phyloP scores from a whole-genome alignment of 2,888 invertebrate genomes.

The Alviniconcha strummeri region DNA sequence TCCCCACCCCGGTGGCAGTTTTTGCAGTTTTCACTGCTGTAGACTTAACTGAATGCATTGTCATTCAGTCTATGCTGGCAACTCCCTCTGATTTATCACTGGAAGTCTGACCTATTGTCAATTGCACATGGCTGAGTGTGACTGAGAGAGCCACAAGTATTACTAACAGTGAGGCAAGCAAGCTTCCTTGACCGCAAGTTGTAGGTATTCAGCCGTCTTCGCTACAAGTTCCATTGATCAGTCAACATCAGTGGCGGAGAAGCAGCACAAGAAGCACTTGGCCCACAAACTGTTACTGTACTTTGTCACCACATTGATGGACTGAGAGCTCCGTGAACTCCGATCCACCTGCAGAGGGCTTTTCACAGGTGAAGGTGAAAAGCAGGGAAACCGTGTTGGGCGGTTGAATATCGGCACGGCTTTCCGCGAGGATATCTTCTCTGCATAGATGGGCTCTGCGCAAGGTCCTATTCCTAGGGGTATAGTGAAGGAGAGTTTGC shows the following conservation, averaged over 20 bases:
- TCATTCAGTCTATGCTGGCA: no score
- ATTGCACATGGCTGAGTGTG: no score
- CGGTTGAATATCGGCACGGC: conserved; percentile 61
- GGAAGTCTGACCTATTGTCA: no score
- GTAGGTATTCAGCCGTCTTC: no score
- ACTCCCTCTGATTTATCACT: no score
- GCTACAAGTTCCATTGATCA: neutral
- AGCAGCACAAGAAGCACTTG: conserved; percentile 40
- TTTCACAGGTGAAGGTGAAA: conserved; percentile 44
- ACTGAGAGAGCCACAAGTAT: no score
- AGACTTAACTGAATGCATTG: no score
- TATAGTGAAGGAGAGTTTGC: conserved; percentile 56
- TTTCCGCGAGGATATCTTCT: conserved; percentile 43
- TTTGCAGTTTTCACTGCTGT: no score
- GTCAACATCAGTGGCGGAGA: conserved; percentile 10
- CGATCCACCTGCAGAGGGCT: conserved; percentile 16
- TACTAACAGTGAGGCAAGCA: no score
- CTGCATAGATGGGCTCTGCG: conserved; percentile 48
- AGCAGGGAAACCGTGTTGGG: conserved; percentile 62
- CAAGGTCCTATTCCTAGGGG: conserved; percentile 62
- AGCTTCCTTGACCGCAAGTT: no score
- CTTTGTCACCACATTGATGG: conserved; percentile 40
- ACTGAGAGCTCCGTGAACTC: conserved; percentile 30
- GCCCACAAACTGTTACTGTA: conserved; percentile 40
- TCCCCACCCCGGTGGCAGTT: no score